A percentile compares a stretch with the other conserved stretches of the same genome.
Evolutionary conservation across 2,797 vertebrate genomes (phyloP).

Genomic region (Lemur catta): DNA sequence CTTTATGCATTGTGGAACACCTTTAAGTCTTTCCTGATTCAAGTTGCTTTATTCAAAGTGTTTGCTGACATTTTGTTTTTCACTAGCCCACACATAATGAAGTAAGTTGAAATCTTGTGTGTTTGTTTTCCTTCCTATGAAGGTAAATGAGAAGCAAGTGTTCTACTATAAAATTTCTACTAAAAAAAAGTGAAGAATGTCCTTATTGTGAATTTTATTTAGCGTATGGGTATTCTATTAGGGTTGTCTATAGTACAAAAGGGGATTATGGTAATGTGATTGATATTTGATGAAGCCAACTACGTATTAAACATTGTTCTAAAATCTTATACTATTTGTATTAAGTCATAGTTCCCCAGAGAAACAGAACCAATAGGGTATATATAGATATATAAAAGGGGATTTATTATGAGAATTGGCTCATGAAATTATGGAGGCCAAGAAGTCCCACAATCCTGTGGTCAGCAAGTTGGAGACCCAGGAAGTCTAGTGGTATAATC

Average conservation of each 20-base stretch:
- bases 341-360: background rate
- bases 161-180: background rate
- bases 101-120: conserved; percentile 71
- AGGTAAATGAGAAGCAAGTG: background rate
- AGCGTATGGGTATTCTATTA: background rate
- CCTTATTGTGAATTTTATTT: background rate
- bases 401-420: background rate
- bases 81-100: conserved; percentile 79
- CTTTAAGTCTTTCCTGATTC: conserved; percentile 79
- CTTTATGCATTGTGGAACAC: conserved; percentile 79
- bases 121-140: background rate
- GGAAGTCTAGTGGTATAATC: background rate
- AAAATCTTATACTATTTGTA: background rate
- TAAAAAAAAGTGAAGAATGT: background rate
- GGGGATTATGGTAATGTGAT: background rate
- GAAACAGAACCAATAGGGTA: background rate
- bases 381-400: background rate
- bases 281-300: background rate
- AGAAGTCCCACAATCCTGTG: background rate
- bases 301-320: background rate
- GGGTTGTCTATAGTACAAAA: background rate
- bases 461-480: background rate
- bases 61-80: conserved; percentile 80
- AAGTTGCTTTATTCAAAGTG: conserved; percentile 81
- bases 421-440: background rate